Evolutionary conservation across 1,140 invertebrate genomes (phyloP), one percentile per base, ranked within the genome.

Genomic region (Trachymyrmex cornetzi): DNA sequence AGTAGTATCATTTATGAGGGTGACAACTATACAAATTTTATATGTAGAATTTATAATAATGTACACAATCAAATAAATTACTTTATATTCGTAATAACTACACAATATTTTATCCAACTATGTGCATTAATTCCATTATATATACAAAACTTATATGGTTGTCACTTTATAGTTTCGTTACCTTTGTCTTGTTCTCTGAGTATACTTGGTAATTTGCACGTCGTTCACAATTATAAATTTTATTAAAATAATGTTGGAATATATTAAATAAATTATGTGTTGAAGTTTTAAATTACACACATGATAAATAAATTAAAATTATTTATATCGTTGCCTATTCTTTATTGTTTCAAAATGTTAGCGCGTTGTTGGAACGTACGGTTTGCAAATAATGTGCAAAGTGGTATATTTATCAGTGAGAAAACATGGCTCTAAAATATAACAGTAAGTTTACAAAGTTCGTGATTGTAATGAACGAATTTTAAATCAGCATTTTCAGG

Each of bases 391-490:
- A 34, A 50, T n/a, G 1, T 44, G n/a, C 67, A 24, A 24, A 67
- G 5, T 22, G 12, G 38, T 77, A 24, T 38, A 44, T 44, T 44
- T 44, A 48, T 19, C 1, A 50, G 12, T 16, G 16, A 11, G 59
- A 22, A 63, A 30, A 64, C 11, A 14, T 12, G n/a, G 22, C 4
- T 44, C 19, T 30, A 7, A 38, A 22, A 38, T 22, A 59, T 22
- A 59, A 50, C 11, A 34, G 34, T n/a, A 6, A 27, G 27, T 61
- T 71, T 44, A 7, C 53, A 12, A 72, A 82, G 80, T 72, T 80
- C n/a, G 27, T 14, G 27, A 34, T 63, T 69, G 55, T 84, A 75
- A 84, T 61, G 44, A 84, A 84, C 72, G 69, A 84, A 75, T 84
- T 11, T 19, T 59, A 30, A 87, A 71, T 84, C 55, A 82, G 55